Percentiles rank a stretch among this genome's conserved stretches.
Evolutionary conservation across 2,113 vertebrate genomes (phyloP).

Genomic region (Rhea americana): DNA sequence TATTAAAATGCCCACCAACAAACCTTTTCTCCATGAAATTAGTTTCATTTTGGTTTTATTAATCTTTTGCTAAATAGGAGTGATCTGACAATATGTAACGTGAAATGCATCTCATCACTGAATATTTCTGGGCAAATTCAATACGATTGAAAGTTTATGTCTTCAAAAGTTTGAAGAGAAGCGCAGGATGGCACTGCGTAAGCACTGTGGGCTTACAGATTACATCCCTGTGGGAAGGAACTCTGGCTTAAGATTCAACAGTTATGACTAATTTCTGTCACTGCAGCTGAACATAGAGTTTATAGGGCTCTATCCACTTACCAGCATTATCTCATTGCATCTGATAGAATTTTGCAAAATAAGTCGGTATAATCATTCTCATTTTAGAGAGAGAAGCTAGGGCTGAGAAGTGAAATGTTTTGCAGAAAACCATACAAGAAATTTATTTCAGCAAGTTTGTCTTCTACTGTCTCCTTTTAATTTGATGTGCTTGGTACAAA

Average conservation of each 20-base stretch:
- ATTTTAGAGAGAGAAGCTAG: background rate
- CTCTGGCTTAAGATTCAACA: background rate
- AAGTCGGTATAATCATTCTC: background rate
- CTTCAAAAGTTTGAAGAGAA: background rate
- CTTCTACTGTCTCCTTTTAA: background rate
- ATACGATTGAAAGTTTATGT: background rate
- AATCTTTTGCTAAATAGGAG: background rate
- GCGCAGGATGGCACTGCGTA: background rate
- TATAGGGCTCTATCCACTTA: background rate
- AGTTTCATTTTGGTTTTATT: background rate
- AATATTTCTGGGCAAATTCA: background rate
- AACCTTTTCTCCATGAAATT: background rate
- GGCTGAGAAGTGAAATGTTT: background rate
- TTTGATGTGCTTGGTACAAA: background rate
- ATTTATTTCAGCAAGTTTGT: background rate
- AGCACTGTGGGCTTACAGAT: background rate
- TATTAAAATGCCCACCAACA: background rate
- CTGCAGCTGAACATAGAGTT: background rate
- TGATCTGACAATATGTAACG: background rate
- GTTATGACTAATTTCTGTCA: background rate
- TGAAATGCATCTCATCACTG: background rate
- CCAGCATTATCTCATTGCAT: background rate
- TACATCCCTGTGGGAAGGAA: background rate
- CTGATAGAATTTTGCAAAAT: background rate
- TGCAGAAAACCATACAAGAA: background rate